Conservation (phyloP, 2,797 vertebrate species). For the Phrynocephalus vlangalii region DNA sequence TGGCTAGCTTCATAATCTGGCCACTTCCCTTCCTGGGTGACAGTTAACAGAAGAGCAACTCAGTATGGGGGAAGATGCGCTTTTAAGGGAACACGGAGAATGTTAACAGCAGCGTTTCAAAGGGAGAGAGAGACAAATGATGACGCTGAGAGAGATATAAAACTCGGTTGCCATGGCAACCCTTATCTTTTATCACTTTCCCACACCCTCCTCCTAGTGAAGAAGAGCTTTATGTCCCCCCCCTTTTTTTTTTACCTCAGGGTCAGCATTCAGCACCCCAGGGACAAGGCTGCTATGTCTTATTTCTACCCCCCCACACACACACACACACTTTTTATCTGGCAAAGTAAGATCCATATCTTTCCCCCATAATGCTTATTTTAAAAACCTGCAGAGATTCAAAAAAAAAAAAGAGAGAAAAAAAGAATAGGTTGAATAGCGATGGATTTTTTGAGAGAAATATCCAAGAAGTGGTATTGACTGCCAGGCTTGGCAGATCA, state of each 20-base stretch:
- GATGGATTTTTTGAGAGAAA: background rate
- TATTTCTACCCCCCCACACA: background rate
- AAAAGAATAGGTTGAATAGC: background rate
- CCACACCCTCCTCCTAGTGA: slow-evolving; percentile 69
- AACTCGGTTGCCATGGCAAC: slow-evolving; percentile 85
- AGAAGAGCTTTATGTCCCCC: slow-evolving; percentile 63
- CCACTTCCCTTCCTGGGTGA: slow-evolving; percentile 45
- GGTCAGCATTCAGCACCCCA: no score
- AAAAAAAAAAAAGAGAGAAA: no score
- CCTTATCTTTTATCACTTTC: slow-evolving; percentile 63
- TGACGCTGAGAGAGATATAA: slow-evolving; percentile 81
- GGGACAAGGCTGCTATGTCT: background rate
- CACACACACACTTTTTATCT: background rate
- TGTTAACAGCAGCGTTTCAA: slow-evolving; percentile 64
- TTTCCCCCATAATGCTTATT: no score
- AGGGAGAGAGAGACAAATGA: slow-evolving; percentile 78
- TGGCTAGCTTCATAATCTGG: slow-evolving; percentile 37
- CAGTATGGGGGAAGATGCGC: slow-evolving; percentile 47
- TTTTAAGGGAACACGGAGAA: slow-evolving; percentile 63
- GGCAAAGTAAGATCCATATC: background rate
- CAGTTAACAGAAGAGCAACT: slow-evolving; percentile 48
- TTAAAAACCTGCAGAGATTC: background rate
- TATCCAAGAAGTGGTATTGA: background rate
- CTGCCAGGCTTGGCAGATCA: slow-evolving; percentile 11
- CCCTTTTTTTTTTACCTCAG: no score